Base-by-base conservation (phyloP, 2,113 vertebrate genomes). In the Macquaria ambigua region DNA sequence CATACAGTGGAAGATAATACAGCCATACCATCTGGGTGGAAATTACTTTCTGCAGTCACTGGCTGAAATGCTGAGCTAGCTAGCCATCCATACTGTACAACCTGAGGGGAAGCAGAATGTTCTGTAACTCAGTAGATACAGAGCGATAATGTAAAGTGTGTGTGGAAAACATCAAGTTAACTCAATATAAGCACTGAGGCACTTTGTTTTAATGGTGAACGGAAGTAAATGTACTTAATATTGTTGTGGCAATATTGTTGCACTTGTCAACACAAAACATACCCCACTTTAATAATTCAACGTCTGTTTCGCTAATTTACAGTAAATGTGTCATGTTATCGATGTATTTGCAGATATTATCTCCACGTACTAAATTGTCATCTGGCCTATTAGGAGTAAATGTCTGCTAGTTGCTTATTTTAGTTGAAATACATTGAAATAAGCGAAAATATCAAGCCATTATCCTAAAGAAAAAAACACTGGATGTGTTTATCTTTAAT, bases 1-100 rank as follows among this genome's bases (percentile, higher is more conserved):
- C 86, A 82, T 68, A 53, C 20, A 53, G 52, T 53, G 20, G 9
- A 73, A 56, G 72, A 81, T 76, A 82, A 85, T 61, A 86, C 52
- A 80, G 70, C 84, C 48, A 18, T 81, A 62, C 80, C 80, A 80
- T 92, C 83, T 91, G 88, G 59, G 79, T 80, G 78, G 59, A 71
- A 86, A 92, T 78, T 56, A 84, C 61, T 81, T 82, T 62, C 67
- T 80, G 82, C 85, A 79, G 79, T 62, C 64, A 21, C n/a, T 16
- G 41, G 43, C 59, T 84, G 62, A 89, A 90, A 84, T 70, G 84
- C 83, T 85, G 84, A 86, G 74, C 25, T 76, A 86, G 74, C 25
- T 76, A 78, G 79, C 70, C 80, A 71, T 86, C 70, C 80, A 28
- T 70, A 63, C 81, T 43, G 68, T 74, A 74, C 67, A 89, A 82